Base-by-base conservation (phyloP, 2,888 invertebrate species). In the Timandra comae region DNA sequence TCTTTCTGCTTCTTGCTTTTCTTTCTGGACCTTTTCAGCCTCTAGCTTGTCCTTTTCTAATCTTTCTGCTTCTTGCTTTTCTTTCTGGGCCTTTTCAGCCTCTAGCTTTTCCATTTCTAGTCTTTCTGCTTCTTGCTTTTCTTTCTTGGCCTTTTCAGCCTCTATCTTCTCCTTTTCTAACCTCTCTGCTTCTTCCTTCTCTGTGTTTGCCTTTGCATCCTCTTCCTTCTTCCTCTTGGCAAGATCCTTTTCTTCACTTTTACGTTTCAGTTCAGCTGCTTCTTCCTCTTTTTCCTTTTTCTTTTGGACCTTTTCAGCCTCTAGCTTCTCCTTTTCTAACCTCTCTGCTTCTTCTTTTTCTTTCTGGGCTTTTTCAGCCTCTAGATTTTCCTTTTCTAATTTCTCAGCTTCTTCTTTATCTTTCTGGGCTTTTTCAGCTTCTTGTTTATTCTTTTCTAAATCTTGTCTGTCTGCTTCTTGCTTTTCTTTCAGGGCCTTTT, bases 71-170 rank as follows among this genome's bases (percentile, higher is more conserved):
- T 22, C 9, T 4, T 22, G n/a, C 8, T 22, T 22, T 4, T 22
- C 23, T 13, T 30, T 16, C 11, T 2, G 6, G 2, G 7, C 11
- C 21, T 31, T 29, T 28, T 28, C 33, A 33, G 42, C 27, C 24
- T 35, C 35, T 47, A 31, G 29, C 11, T 34, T 6, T 2, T 35
- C 36, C 34, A 31, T 3, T 4, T 11, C 7, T 46, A 22, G 4
- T 8, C 12, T 29, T 25, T 37, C 35, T 12, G 25, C 29, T 30
- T 41, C 30, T 33, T 45, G 30, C 29, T 42, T 38, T 8, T 41
- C 26, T 27, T 29, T 33, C 16, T 30, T 13, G 3, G 21, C n/a
- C 11, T 30, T 26, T 13, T 38, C 31, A 4, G 36, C 27, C 31
- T 37, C 49, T 23, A 45, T 35, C 28, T 41, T 36, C 24, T 36